Evolutionary conservation across 2,888 invertebrate genomes (phyloP).

Genomic region (Chymomyza procnemis): DNA sequence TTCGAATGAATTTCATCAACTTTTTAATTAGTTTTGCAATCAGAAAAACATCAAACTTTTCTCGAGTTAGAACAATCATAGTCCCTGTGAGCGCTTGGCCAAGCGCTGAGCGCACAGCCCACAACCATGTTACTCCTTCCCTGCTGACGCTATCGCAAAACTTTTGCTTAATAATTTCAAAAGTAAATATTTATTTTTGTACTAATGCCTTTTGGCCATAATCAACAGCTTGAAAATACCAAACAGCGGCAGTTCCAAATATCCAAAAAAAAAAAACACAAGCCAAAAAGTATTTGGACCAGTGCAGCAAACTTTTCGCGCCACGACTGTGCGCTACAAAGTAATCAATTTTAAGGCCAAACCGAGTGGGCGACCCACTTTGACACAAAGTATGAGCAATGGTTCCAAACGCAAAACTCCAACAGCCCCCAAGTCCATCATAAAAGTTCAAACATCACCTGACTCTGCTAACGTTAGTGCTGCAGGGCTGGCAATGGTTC

Average conservation of each 20-base stretch:
- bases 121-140: background rate
- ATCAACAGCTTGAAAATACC: conserved; percentile 65
- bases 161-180: conserved; percentile 66
- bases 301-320: conserved; percentile 36
- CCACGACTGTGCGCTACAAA: conserved; percentile 51
- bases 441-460: conserved; percentile 69
- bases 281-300: conserved; percentile 7
- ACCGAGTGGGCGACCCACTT: conserved; percentile 46
- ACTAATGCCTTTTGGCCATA: conserved; percentile 68
- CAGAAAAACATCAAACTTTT: conserved; percentile 51
- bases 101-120: background rate
- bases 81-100: background rate
- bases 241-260: conserved; percentile 21
- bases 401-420: background rate
- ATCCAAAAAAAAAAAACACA: conserved; percentile 4
- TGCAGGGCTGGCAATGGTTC: conserved; percentile 47
- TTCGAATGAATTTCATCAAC: conserved; percentile 60
- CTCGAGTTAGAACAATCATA: background rate
- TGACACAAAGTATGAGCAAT: conserved; percentile 10
- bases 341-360: conserved; percentile 63
- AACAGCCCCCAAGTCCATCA: conserved; percentile 34
- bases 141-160: conserved; percentile 26
- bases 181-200: conserved; percentile 67
- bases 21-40: conserved; percentile 71
- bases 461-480: conserved; percentile 26